Evolutionary conservation across 1,140 invertebrate species (phyloP).

Genomic region (Nasonia vitripennis): DNA sequence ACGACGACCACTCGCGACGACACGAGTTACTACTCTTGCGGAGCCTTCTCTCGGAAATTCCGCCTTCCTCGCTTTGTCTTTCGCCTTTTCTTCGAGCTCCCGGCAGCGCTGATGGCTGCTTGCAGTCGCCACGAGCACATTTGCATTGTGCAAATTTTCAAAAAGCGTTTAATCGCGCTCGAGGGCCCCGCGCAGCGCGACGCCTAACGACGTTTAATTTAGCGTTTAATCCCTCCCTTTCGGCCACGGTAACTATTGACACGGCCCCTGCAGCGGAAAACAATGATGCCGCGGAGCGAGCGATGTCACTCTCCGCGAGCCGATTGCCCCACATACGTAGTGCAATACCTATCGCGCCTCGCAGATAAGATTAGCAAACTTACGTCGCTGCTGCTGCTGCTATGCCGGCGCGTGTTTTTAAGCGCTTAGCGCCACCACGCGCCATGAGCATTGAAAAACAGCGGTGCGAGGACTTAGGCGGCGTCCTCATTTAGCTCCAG

Average conservation of each 20-base stretch:
- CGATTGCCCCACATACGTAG: background rate
- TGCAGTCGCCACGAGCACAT: background rate
- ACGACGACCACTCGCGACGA: background rate
- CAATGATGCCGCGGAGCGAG: no score
- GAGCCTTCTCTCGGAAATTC: background rate
- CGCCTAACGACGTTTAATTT: background rate
- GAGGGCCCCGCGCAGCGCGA: background rate
- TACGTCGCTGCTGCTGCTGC: no score
- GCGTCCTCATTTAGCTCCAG: background rate
- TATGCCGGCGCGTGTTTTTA: no score
- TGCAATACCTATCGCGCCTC: background rate
- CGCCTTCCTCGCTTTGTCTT: background rate
- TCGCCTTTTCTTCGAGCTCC: background rate
- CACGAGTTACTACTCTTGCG: background rate
- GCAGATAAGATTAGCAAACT: background rate
- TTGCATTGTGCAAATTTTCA: conserved; percentile 10
- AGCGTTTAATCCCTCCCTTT: background rate
- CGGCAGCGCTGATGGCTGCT: background rate
- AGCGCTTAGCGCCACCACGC: no score
- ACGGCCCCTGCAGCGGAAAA: no score
- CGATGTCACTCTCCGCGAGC: no score
- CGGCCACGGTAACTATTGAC: no score
- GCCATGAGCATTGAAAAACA: no score
- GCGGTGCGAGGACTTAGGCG: background rate
- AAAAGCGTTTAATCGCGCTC: background rate